Percentiles rank a stretch among this genome's conserved stretches.
Conservation (phyloP, 2,113 vertebrate species). For the Hypocryptadius cinnamomeus region DNA sequence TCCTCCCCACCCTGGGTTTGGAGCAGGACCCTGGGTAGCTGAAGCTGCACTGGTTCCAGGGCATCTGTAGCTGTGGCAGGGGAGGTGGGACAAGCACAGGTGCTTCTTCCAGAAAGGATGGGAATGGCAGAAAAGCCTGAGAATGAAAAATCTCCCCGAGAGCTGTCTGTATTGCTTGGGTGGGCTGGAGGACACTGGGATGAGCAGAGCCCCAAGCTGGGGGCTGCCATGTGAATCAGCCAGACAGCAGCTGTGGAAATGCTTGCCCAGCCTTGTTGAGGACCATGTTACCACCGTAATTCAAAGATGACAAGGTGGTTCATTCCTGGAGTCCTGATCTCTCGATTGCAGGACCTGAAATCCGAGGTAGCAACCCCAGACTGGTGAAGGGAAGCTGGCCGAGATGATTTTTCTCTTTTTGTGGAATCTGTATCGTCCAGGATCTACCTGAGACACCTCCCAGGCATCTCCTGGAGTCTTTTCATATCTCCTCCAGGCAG, state of each 20-base stretch:
- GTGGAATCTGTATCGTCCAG: neutral
- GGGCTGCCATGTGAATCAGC: neutral
- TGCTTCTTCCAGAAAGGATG: neutral
- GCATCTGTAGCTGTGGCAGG: neutral
- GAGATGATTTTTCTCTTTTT: neutral
- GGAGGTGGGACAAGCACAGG: neutral
- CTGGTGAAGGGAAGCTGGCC: neutral
- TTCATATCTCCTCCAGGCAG: neutral
- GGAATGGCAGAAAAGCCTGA: neutral
- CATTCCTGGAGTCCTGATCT: neutral
- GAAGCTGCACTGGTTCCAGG: neutral
- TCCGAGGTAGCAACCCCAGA: neutral
- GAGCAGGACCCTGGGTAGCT: neutral
- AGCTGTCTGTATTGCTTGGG: neutral
- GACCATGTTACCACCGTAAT: accelerated
- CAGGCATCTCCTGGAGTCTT: neutral
- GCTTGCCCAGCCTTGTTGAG: neutral
- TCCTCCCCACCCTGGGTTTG: neutral
- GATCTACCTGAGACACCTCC: neutral
- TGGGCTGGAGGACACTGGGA: neutral
- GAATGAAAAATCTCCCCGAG: neutral
- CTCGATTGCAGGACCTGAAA: neutral
- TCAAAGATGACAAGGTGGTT: neutral
- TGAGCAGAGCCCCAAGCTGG: neutral
- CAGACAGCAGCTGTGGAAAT: neutral